phyloP scores from a whole-genome alignment of 2,888 invertebrate genomes.

The Volucella bombylans region DNA sequence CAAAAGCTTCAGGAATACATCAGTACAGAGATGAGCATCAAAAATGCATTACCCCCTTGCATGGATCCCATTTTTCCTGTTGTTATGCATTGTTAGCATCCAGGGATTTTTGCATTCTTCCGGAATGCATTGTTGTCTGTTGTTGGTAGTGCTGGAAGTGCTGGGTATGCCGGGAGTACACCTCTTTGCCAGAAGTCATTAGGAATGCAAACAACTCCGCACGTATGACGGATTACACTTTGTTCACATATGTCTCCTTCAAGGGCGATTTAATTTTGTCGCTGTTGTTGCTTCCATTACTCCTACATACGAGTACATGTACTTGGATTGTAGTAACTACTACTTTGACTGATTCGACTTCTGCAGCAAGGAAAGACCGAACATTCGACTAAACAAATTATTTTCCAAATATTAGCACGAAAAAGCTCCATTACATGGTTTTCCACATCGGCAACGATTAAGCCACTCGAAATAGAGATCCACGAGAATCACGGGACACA shows the following conservation, averaged over 20 bases:
- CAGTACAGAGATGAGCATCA: slow-evolving; percentile 65
- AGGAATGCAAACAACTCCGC: slow-evolving; percentile 61
- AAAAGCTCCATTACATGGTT: slow-evolving; percentile 59
- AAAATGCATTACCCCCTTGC: slow-evolving; percentile 69
- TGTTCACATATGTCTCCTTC: slow-evolving; percentile 54
- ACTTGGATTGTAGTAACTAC: no score
- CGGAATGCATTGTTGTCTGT: slow-evolving; percentile 66
- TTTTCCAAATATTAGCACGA: slow-evolving; percentile 64
- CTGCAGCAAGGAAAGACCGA: background rate
- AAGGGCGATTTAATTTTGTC: slow-evolving; percentile 58
- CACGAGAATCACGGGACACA: slow-evolving; percentile 9
- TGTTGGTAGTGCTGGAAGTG: slow-evolving; percentile 12
- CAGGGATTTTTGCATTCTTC: slow-evolving; percentile 65
- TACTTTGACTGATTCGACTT: background rate
- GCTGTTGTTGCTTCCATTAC: background rate
- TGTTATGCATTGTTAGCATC: slow-evolving; percentile 70
- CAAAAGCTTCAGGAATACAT: slow-evolving; percentile 50
- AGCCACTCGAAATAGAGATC: slow-evolving; percentile 59
- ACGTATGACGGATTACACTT: slow-evolving; percentile 64
- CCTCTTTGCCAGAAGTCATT: slow-evolving; percentile 61
- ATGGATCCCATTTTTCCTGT: slow-evolving; percentile 57
- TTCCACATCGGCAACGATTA: slow-evolving; percentile 66
- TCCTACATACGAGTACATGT: no score
- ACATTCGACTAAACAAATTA: slow-evolving; percentile 33
- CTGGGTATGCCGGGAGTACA: slow-evolving; percentile 16